Evolutionary conservation across 2,113 vertebrate species (phyloP), one percentile per base, ranked within the genome.

Genomic region (Plestiodon gilberti): DNA sequence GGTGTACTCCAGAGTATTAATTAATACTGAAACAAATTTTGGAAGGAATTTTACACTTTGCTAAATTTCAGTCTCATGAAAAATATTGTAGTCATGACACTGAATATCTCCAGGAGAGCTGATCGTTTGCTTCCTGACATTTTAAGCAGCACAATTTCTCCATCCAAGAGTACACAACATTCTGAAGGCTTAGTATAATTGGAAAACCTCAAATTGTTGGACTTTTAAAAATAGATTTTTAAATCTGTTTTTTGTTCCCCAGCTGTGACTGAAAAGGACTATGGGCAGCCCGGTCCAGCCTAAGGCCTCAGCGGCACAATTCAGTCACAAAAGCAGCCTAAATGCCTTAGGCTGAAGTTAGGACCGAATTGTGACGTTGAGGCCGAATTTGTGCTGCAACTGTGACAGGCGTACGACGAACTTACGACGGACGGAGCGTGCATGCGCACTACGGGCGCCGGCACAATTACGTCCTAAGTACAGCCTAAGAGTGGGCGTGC

Each of bases 91-190:
- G 5, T 33, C 40, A 79, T 13, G 55, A 73, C 25, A n/a, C 69
- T 62, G 17, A 11, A 62, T 62, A 28, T 75, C 17, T 30, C 70
- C 17, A 62, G 23, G 43, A n/a, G 6, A 28, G 40, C 40, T 81
- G 79, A 67, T 74, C 14, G 74, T 83, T 74, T 74, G 35, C 43
- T 83, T 74, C 25, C 43, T 83, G 69, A 62, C 57, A 62, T 75
- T 62, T 75, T 62, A 83, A 62, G 43, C 74, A 35, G 35, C 70
- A 83, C 70, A 28, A 67, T 33, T 65, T 78, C 11, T 13, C 6
- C 2, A 9, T 82, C 69, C 33, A 83, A 74, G 35, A 83, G 69
- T 64, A 83, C 57, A 75, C 43, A 38, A 5, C 18, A 74, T 74
- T 83, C 57, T 83, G 57, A 74, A 83, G 62, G 33, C 62, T 43